A percentile compares a stretch with the other conserved stretches of the same genome.
These are phyloP conservation scores for Hypotaenidia philippensis DNA, from an alignment of 2,797 vertebrate species.

Conservation along the genomic window DNA sequence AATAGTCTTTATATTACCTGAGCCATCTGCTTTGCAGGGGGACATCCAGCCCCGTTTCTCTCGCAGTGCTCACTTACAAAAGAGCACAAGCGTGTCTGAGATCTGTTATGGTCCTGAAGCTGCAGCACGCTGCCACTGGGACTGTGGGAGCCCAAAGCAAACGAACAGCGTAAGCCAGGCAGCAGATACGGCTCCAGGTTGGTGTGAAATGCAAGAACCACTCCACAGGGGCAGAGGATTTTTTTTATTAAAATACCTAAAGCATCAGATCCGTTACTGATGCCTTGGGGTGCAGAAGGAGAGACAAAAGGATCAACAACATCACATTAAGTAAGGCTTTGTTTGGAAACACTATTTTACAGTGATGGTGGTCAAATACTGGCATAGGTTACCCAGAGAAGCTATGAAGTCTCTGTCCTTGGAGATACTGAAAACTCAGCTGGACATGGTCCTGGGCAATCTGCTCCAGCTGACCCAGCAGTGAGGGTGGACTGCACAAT, in stretches of 20 bases:
- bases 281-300: background rate
- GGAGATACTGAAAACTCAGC: background rate
- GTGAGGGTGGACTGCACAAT: accelerated
- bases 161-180: background rate
- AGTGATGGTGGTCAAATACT: background rate
- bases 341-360: background rate
- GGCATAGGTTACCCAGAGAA: background rate
- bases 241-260: background rate
- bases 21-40: background rate
- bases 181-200: background rate
- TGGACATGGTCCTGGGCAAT: background rate
- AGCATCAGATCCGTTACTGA: background rate
- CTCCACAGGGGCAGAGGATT: background rate
- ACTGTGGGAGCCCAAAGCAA: background rate
- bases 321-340: background rate
- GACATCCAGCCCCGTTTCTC: background rate
- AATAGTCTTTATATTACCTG: background rate
- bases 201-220: background rate
- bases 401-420: background rate
- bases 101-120: background rate
- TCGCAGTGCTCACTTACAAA: background rate
- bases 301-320: background rate
- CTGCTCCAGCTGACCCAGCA: background rate
- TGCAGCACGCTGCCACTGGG: background rate
- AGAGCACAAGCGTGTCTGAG: background rate